Percentiles rank a stretch among this genome's conserved stretches.
Evolutionary conservation across 1,140 invertebrate genomes (phyloP).

Genomic region (Nebria ingens): DNA sequence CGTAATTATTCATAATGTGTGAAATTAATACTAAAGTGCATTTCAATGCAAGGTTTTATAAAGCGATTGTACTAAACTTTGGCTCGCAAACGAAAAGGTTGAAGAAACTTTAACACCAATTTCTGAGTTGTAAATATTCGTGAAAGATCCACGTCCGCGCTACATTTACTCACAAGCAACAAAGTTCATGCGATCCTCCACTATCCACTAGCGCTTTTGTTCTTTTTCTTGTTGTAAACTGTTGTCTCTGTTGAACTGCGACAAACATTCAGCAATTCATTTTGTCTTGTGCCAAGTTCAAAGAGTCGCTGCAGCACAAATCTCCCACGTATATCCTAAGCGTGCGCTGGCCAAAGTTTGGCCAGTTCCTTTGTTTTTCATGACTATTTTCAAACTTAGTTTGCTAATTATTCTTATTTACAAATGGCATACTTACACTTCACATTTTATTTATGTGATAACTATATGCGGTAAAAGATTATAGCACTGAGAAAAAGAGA

Average conservation of each 20-base stretch:
- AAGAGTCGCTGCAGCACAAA: neutral
- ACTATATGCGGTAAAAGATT: no score
- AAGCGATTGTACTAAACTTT: no score
- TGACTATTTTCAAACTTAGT: neutral
- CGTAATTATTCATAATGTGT: no score
- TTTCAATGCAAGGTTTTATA: no score
- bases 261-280: neutral
- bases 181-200: conserved; percentile 1
- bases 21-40: no score
- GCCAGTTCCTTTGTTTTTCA: no score
- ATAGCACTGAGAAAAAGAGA: no score
- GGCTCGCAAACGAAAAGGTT: no score
- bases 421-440: no score
- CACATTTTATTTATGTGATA: no score
- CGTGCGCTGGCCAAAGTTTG: no score
- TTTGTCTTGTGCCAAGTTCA: conserved; percentile 5
- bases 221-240: neutral
- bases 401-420: neutral
- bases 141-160: neutral
- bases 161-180: neutral
- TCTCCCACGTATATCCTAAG: no score
- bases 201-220: neutral
- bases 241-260: neutral
- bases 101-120: conserved; percentile 4
- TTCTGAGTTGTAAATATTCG: conserved; percentile 5